Conservation (phyloP, 2,113 vertebrate genomes). For the Pteruthius melanotis region DNA sequence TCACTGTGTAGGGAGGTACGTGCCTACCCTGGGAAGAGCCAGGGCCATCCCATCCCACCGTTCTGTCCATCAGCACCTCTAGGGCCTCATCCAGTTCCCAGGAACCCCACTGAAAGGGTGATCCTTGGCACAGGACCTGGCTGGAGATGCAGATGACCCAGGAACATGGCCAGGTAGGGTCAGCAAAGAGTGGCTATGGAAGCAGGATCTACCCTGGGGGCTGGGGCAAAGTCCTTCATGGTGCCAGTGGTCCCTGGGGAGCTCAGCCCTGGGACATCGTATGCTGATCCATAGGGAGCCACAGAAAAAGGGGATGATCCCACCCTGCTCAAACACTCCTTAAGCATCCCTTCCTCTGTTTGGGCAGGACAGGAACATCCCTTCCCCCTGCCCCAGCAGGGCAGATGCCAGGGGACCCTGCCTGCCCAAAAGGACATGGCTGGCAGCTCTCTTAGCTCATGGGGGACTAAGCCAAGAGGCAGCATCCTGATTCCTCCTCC, state of each 20-base stretch:
- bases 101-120: not conserved
- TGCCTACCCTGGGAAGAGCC: not conserved
- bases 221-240: not conserved
- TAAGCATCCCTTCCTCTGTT: not conserved
- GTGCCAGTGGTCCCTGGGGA: not conserved
- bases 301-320: not conserved
- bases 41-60: not conserved
- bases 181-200: not conserved
- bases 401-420: not conserved
- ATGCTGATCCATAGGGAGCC: not conserved
- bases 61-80: not conserved
- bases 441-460: not conserved
- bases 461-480: not conserved
- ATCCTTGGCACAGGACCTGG: not conserved
- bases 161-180: not conserved
- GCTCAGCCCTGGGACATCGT: not conserved
- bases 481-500: not conserved
- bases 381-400: not conserved
- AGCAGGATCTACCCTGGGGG: not conserved
- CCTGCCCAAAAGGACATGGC: not conserved
- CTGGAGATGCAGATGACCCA: not conserved
- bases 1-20: not conserved
- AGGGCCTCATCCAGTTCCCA: not conserved
- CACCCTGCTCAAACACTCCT: not conserved
- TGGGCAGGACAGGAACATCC: not conserved